Evolutionary conservation across 1,140 invertebrate genomes (phyloP), one percentile per base, ranked within the genome.

Genomic region (Caenorhabditis tropicalis): DNA sequence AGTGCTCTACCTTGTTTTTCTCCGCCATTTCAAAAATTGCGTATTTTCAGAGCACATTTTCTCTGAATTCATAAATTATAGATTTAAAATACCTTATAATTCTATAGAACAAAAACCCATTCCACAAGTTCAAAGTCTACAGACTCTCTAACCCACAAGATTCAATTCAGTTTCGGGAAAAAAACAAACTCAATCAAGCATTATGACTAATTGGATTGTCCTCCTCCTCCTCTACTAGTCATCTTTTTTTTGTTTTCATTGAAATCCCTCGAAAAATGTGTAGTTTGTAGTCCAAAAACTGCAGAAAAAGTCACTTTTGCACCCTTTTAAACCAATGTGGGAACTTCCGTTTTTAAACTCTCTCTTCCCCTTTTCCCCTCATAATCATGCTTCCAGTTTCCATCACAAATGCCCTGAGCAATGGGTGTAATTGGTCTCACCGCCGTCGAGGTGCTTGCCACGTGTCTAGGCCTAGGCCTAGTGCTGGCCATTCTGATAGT

Each of bases 401-500:
- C 65, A 43, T 58, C n/a, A 74, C 65, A 74, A 74, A 74, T 74
- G 65, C 33, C 36, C 65, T 74, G 36, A 74, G 29, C n/a, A 74
- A 74, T 74, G 65, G 65, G 65, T 19, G 65, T 74, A 10, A 74
- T 74, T 36, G 65, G 65, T 43, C 21, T 74, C 43, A 74, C 65
- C 10, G 65, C 65, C 33, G 65, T 74, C 36, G 65, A 74, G n/a
- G 65, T 74, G 1, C 65, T 74, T 3, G 65, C 65, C 12, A 6
- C 3, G 4, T 74, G 65, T 74, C 21, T 74, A 43, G 65, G 65
- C 1, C 7, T 74, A 24, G 65, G 65, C 21, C 65, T 74, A 43
- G 12, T 74, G 21, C 29, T 74, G 7, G 65, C 65, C 29, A 74
- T 74, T 12, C 21, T 74, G 16, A 74, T 74, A 33, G 65, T 74